Conservation (phyloP, 2,888 invertebrate species). For the Oxystoma pomonae region DNA sequence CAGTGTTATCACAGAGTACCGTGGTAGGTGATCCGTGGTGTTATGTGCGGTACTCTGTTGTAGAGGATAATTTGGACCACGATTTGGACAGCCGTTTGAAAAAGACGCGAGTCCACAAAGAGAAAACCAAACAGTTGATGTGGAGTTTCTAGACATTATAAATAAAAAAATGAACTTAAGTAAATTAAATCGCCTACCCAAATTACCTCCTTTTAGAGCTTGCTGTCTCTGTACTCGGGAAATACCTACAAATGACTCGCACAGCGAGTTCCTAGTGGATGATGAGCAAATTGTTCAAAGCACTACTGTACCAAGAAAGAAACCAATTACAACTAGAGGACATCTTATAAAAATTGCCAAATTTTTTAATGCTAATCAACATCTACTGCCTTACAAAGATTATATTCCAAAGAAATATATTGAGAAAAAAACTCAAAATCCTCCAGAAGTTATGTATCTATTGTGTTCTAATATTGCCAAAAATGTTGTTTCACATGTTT, state of each 20-base stretch:
- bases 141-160: no score
- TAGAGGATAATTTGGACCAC: no score
- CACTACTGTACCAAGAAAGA: background rate
- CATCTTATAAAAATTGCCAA: constrained; percentile 10
- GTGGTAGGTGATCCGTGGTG: no score
- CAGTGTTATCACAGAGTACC: no score
- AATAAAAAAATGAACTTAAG: background rate
- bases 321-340: constrained; percentile 4
- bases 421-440: constrained; percentile 15
- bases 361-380: constrained; percentile 21
- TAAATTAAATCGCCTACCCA: background rate
- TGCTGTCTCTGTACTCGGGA: background rate
- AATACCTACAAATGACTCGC: background rate
- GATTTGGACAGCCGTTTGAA: no score
- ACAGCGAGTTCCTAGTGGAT: no score
- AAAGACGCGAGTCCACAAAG: no score
- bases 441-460: constrained; percentile 33
- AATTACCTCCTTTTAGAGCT: background rate
- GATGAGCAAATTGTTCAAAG: background rate
- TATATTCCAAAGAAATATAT: constrained; percentile 27
- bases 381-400: constrained; percentile 18
- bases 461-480: constrained; percentile 33
- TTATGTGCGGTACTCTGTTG: no score
- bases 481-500: constrained; percentile 28
- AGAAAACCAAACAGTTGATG: no score